Percentiles rank a stretch among this genome's conserved stretches.
phyloP scores from a whole-genome alignment of 2,113 vertebrate species.

The Sander lucioperca region DNA sequence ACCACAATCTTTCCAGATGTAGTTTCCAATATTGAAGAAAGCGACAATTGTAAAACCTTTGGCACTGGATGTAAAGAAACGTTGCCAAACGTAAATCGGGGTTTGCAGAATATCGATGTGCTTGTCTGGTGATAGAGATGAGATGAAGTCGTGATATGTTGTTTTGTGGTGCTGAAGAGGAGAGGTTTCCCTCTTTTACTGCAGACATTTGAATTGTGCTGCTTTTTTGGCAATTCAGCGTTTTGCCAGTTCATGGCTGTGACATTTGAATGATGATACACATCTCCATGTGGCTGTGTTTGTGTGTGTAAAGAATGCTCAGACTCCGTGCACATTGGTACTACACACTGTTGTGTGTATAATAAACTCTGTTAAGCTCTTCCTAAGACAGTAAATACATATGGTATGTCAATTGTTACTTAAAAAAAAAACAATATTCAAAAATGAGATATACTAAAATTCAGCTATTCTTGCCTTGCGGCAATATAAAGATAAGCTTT shows the following conservation, averaged over 20 bases:
- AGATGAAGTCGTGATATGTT: neutral
- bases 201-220: slow-evolving; percentile 1
- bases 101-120: neutral
- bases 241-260: neutral
- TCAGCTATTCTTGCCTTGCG: neutral
- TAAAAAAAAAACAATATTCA: neutral
- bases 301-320: neutral
- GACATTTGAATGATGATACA: slow-evolving; percentile 15
- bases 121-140: neutral
- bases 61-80: neutral
- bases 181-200: slow-evolving; percentile 1
- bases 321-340: neutral
- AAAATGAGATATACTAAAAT: neutral
- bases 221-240: neutral
- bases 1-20: neutral
- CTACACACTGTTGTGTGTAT: neutral
- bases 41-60: neutral
- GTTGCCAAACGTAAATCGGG: neutral
- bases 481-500: neutral
- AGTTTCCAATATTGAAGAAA: neutral
- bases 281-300: neutral
- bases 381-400: neutral
- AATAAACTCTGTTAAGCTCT: slow-evolving; percentile 1
- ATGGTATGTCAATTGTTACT: neutral
- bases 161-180: neutral